Evolutionary conservation across 2,888 invertebrate species (phyloP), one percentile per base, ranked within the genome.

Genomic region (Ochropleura plecta): DNA sequence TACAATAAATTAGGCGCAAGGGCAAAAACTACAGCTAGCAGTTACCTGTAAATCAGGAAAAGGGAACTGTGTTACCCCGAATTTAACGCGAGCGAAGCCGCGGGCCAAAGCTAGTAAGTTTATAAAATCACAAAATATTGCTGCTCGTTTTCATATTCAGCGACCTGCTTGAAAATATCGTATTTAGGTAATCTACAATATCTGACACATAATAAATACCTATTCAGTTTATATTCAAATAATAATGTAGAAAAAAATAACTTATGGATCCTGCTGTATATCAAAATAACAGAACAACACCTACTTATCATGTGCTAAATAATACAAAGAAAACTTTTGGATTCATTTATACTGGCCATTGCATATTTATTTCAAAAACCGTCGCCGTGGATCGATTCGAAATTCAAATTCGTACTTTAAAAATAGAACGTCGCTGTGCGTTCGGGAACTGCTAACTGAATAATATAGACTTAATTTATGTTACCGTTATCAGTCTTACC

Each of bases 281-380:
- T 78, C 55, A 76, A 69, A 68, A 79, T 78, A 86, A 88, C 76
- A 66, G 79, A 82, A 77, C 66, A 76, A 73, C 73, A 76, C 60
- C 76, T 81, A 75, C 75, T 92, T 93, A 89, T 53, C 91, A 93
- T 92, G 88, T 91, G 70, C 77, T 94, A 87, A 90, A 94, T 93
- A 92, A 92, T 89, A 89, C 89, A 91, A 88, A 84, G 76, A 55
- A 79, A 74, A 76, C 74, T 85, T 87, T 86, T 84, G 82, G 82
- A 86, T 87, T 89, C 88, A 88, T 88, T 80, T 87, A 76, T 81
- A 86, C 84, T 87, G 90, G 87, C 81, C 88, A 88, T 82, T 91
- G 91, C 90, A 93, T 94, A 94, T 94, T 94, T 92, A 94, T 92
- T 90, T 91, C 93, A 89, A 88, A 90, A 93, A 92, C 92, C 90